Evolutionary conservation across 2,113 vertebrate genomes (phyloP), one percentile per base, ranked within the genome.

Genomic region (Alces alces): DNA sequence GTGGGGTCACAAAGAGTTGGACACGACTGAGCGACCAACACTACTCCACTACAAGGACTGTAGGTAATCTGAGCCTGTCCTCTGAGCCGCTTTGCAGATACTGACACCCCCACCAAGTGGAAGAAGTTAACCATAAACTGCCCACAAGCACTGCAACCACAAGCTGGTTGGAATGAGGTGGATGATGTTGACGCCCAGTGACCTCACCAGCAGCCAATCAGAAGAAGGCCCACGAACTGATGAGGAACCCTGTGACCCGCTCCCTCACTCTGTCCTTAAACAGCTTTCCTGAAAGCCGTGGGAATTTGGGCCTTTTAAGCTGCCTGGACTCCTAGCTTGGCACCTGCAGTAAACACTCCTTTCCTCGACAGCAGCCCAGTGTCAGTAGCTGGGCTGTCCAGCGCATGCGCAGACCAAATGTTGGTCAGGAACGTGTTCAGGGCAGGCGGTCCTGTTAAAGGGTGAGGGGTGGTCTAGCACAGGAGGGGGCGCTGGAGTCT

Each of bases 401-500:
- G 30, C 1, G 5, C 11, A 21, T 2, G 45, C 1, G 11, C 28
- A 21, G 78, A 54, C 30, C 79, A 21, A 21, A 54, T n/a, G 33
- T 23, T 50, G 50, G 50, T 54, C 50, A 23, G 47, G 33, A 82
- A 23, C 2, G 2, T 54, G 30, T n/a, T 30, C 1, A 25, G 39
- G 70, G 39, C 33, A 28, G 11, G 21, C 7, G 5, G 27, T 28
- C 64, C 28, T 39, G 36, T 45, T 92, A n/a, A n/a, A 5, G 5
- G 36, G 47, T 50, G 28, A 82, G 85, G 16, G 70, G 6, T 21
- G 39, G 2, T 61, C 30, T 57, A 19, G 39, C 70, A 27, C 14
- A 3, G 52, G 33, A 4, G 0, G 57, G 33, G 10, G 0, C 2
- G 25, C 21, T n/a, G 21, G n/a, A 17, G 33, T 36, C 28, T 84